Evolutionary conservation across 2,888 invertebrate species (phyloP).

Genomic region (Chelonus formosanus): DNA sequence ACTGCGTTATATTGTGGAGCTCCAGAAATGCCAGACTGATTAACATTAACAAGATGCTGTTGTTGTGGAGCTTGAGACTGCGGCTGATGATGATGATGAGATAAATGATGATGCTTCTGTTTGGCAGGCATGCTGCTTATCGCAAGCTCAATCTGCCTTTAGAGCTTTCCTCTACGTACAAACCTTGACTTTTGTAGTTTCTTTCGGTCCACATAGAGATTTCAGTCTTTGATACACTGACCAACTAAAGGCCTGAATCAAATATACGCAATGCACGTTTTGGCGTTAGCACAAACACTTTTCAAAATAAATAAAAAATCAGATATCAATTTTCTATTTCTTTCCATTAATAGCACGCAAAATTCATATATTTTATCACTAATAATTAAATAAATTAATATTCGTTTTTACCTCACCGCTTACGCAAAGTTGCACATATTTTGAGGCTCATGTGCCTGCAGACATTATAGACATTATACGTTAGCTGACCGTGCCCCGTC

Average conservation of each 20-base stretch:
- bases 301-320: conserved; percentile 19
- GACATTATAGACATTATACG: conserved; percentile 13
- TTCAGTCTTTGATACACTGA: conserved; percentile 17
- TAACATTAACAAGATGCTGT: conserved; percentile 50
- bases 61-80: conserved; percentile 47
- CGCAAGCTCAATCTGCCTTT: conserved; percentile 51
- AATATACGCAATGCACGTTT: conserved; percentile 6
- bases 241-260: conserved; percentile 12
- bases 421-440: not conserved
- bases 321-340: conserved; percentile 11
- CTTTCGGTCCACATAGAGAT: conserved; percentile 58
- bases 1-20: conserved; percentile 53
- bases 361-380: too few relatives aligned
- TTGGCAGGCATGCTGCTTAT: conserved; percentile 59
- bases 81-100: conserved; percentile 52
- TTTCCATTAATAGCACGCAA: too few relatives aligned
- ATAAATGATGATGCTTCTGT: conserved; percentile 56
- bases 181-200: conserved; percentile 51
- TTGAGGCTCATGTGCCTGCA: conserved; percentile 3
- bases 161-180: conserved; percentile 52
- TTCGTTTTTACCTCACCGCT: not conserved
- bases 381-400: not conserved
- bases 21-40: conserved; percentile 48
- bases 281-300: not conserved
- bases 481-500: conserved; percentile 4